Evolutionary conservation across 1,140 invertebrate genomes (phyloP).

Genomic region (Patella vulgata): DNA sequence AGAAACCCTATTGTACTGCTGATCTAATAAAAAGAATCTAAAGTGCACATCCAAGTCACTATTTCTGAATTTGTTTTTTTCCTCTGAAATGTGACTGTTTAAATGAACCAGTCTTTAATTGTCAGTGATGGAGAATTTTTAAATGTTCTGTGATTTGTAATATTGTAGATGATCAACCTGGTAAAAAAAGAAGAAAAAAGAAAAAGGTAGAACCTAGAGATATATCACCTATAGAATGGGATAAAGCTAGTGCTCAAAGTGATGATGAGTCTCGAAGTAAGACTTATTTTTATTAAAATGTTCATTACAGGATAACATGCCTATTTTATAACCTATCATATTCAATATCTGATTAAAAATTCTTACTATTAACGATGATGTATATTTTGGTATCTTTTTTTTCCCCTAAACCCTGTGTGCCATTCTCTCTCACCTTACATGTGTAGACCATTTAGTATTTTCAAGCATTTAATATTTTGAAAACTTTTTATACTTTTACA

Average conservation of each 20-base stretch:
- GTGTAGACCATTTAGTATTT: too few species aligned
- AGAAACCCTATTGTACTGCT: too few species aligned
- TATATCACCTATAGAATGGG: conserved; percentile 64
- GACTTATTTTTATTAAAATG: conserved; percentile 28
- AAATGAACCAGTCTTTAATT: too few species aligned
- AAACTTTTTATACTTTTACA: too few species aligned
- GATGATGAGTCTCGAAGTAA: conserved; percentile 31
- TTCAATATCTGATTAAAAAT: conserved; percentile 7
- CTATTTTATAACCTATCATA: too few species aligned
- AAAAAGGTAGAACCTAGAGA: conserved; percentile 27
- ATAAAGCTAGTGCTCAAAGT: conserved; percentile 45
- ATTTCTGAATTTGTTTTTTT: conserved; percentile 1
- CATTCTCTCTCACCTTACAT: background rate
- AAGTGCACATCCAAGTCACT: too few species aligned
- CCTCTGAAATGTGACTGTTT: background rate
- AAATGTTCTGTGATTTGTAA: too few species aligned
- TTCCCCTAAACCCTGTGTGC: background rate
- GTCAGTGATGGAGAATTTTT: too few species aligned
- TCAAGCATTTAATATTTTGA: too few species aligned
- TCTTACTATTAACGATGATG: conserved; percentile 13
- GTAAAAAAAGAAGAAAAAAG: conserved; percentile 25
- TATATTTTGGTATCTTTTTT: background rate
- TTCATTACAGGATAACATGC: background rate
- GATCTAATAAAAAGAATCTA: too few species aligned
- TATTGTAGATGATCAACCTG: conserved; percentile 31